These are phyloP conservation scores for Eupithecia subumbrata DNA, from an alignment of 2,888 invertebrate species.

Conservation along the genomic window DNA sequence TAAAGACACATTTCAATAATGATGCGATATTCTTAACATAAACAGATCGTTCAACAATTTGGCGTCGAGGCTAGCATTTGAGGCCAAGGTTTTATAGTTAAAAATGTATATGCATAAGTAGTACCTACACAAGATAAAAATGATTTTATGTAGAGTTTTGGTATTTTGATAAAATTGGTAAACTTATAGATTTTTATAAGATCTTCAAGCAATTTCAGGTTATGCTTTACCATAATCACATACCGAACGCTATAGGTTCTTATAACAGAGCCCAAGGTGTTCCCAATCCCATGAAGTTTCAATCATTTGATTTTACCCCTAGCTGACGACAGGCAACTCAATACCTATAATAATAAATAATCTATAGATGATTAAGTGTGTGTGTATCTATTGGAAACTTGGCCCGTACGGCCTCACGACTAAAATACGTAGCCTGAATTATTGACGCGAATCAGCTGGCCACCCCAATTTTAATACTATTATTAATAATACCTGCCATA, in stretches of 20 bases:
- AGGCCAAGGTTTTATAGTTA: conserved; percentile 78
- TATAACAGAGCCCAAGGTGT: not conserved
- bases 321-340: conserved; percentile 37
- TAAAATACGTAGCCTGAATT: conserved; percentile 80
- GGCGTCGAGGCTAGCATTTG: conserved; percentile 75
- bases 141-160: not conserved
- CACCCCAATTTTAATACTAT: conserved; percentile 55
- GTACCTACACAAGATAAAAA: conserved; percentile 45
- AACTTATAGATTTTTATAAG: not conserved
- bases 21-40: conserved; percentile 73
- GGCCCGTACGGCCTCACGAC: conserved; percentile 71
- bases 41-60: conserved; percentile 72
- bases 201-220: not conserved
- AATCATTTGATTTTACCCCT: conserved; percentile 48
- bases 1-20: not conserved
- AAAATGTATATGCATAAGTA: conserved; percentile 71
- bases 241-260: not conserved
- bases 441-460: conserved; percentile 62
- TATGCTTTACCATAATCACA: not conserved
- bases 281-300: not conserved
- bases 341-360: not conserved
- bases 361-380: not conserved
- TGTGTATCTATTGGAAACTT: conserved; percentile 49
- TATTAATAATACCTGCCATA: conserved; percentile 49
- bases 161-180: not conserved